phyloP scores from a whole-genome alignment of 2,888 invertebrate species.

The Arrhopalites spinosus region DNA sequence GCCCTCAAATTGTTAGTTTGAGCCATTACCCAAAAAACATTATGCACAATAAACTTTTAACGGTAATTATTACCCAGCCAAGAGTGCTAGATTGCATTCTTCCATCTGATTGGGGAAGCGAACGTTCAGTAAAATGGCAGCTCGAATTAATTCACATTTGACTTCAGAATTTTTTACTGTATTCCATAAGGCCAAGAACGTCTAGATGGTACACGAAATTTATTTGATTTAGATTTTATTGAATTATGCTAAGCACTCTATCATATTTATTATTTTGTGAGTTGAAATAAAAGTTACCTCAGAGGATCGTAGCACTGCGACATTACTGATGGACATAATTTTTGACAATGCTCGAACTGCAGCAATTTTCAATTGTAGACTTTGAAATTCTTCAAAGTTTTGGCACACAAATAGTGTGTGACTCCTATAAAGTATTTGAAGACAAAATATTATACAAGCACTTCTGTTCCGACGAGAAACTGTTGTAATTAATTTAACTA shows the following conservation, averaged over 20 bases:
- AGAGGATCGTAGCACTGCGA: conserved; percentile 39
- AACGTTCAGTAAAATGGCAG: conserved; percentile 45
- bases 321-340: conserved; percentile 49
- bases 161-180: conserved; percentile 42
- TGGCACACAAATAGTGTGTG: conserved; percentile 47
- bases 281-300: conserved; percentile 34
- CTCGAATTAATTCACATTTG: conserved; percentile 49
- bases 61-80: conserved; percentile 43
- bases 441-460: not conserved
- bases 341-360: conserved; percentile 49
- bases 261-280: not conserved
- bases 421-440: conserved; percentile 19
- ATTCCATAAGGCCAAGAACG: conserved; percentile 43
- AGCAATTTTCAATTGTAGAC: conserved; percentile 46
- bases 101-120: conserved; percentile 55
- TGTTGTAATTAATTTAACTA: not conserved
- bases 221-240: not conserved
- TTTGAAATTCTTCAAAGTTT: conserved; percentile 38
- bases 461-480: not conserved
- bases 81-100: conserved; percentile 45
- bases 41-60: not conserved
- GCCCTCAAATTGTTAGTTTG: no score
- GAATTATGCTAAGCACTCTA: not conserved
- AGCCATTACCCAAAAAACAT: no score
- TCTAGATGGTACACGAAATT: conserved; percentile 36